Evolutionary conservation across 2,113 vertebrate species (phyloP).

Genomic region (Ptilonorhynchus violaceus): DNA sequence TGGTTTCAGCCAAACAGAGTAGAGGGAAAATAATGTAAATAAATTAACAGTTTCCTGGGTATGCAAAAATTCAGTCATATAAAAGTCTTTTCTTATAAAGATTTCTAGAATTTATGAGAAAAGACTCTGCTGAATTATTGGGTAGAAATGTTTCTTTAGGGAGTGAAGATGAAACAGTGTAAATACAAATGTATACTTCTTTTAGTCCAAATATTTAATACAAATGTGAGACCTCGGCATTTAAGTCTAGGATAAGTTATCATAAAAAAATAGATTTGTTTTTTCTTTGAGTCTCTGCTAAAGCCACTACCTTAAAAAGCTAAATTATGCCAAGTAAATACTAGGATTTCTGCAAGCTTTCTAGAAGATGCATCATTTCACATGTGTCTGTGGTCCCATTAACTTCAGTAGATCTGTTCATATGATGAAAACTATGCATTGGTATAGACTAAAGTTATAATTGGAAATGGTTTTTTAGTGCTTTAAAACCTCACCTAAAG

Average conservation of each 20-base stretch:
- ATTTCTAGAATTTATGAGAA: neutral
- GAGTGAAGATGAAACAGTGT: neutral
- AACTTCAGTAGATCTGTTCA: neutral
- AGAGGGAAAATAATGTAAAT: neutral
- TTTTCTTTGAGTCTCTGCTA: neutral
- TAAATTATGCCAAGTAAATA: neutral
- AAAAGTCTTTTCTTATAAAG: neutral
- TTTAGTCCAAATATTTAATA: neutral
- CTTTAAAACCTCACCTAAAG: neutral
- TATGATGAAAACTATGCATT: neutral
- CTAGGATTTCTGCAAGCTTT: neutral
- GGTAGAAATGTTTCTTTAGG: neutral
- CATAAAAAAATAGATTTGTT: neutral
- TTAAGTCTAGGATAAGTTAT: neutral
- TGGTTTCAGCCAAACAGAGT: neutral
- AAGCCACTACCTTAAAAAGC: neutral
- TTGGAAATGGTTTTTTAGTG: neutral
- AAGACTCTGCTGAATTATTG: neutral
- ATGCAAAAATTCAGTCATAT: neutral
- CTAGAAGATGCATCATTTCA: neutral
- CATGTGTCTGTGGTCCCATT: accelerated
- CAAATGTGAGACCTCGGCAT: neutral
- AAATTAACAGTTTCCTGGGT: neutral
- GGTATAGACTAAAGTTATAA: neutral
- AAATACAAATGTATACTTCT: neutral